These are phyloP conservation scores for Morone saxatilis DNA, from an alignment of 2,113 vertebrate species.

Conservation along the genomic window DNA sequence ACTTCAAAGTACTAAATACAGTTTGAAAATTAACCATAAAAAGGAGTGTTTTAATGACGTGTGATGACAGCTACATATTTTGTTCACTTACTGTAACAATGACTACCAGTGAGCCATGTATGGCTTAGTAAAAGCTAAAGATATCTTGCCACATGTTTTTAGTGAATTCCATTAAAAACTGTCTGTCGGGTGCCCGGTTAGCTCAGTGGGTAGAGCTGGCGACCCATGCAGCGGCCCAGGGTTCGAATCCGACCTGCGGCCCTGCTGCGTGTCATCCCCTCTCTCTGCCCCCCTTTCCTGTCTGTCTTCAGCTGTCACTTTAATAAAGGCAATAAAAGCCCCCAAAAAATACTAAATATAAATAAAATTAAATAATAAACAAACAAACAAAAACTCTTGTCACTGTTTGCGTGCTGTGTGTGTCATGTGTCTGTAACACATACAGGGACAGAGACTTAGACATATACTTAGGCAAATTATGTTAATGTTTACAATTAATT, in stretches of 20 bases:
- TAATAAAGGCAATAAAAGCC: no score
- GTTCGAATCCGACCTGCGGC: no score
- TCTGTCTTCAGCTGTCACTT: no score
- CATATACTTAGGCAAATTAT: not conserved
- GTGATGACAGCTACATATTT: not conserved
- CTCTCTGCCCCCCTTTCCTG: no score
- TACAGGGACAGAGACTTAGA: not conserved
- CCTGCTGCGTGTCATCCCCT: no score
- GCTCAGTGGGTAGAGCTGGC: no score
- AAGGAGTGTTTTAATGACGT: not conserved
- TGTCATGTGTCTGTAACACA: not conserved
- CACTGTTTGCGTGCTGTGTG: not conserved
- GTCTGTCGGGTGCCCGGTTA: not conserved
- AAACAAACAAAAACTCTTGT: no score
- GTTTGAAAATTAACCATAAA: not conserved
- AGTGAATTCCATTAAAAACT: not conserved
- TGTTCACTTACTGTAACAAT: constrained; percentile 8
- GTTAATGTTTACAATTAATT: not conserved
- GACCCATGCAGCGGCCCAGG: no score
- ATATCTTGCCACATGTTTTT: not conserved
- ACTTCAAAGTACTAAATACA: not conserved
- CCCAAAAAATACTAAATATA: no score
- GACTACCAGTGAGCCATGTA: not conserved
- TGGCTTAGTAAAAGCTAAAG: not conserved
- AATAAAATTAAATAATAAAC: no score